These are phyloP conservation scores for Piprites chloris DNA, from an alignment of 2,113 vertebrate species.

Conservation along the genomic window DNA sequence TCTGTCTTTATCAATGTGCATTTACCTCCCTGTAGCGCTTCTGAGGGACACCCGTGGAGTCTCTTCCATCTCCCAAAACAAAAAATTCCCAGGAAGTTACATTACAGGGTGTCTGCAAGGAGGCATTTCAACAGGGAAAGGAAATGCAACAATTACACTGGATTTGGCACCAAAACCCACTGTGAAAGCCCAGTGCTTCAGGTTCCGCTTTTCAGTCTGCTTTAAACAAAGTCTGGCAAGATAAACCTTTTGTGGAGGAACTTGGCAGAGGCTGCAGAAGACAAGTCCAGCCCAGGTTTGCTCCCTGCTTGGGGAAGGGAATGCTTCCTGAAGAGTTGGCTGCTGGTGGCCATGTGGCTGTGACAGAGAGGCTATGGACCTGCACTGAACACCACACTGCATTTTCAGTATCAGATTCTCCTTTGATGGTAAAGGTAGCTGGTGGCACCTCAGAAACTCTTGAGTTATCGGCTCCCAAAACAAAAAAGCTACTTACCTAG, in stretches of 20 bases:
- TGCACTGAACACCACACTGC: background rate
- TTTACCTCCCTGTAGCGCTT: background rate
- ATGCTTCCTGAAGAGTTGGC: background rate
- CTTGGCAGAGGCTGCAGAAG: background rate
- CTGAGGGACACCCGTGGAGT: rapidly evolving
- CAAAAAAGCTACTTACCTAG: background rate
- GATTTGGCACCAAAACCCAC: background rate
- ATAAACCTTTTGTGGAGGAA: background rate
- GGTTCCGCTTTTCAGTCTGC: background rate
- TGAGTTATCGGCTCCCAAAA: background rate
- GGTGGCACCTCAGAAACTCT: background rate
- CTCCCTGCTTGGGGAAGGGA: background rate
- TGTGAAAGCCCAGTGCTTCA: background rate
- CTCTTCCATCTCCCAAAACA: background rate
- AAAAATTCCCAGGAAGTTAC: background rate
- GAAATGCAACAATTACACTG: background rate
- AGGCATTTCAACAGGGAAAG: background rate
- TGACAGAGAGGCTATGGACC: background rate
- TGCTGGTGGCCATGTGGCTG: background rate
- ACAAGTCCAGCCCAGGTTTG: background rate
- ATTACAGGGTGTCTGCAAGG: background rate
- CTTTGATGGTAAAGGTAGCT: background rate
- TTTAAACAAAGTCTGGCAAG: background rate
- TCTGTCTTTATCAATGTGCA: background rate
- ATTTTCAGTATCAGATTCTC: background rate